Evolutionary conservation across 2,888 invertebrate genomes (phyloP).

Genomic region (Cryptophagus acutangulus): DNA sequence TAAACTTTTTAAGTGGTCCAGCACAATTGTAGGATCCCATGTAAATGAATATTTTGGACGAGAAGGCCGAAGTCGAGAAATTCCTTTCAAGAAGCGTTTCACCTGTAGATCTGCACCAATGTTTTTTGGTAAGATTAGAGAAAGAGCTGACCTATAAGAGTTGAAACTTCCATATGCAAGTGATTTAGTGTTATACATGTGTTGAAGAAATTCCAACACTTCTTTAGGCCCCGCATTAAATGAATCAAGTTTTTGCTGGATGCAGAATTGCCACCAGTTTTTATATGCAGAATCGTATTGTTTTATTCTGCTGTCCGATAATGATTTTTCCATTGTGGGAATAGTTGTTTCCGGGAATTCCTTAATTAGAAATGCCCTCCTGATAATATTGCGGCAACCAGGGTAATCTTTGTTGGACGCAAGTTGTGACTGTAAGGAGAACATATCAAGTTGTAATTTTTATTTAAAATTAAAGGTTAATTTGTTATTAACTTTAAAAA

Average conservation of each 20-base stretch:
- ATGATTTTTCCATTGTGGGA: background rate
- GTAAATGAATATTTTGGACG: too few species aligned
- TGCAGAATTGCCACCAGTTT: background rate
- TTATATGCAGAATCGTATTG: background rate
- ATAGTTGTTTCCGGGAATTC: too few species aligned
- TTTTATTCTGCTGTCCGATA: background rate
- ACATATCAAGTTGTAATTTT: slow-evolving; percentile 10
- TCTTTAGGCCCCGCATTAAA: too few species aligned
- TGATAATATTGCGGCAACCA: background rate
- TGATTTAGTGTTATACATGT: background rate
- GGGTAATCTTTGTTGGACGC: slow-evolving; percentile 20
- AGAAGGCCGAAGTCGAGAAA: background rate
- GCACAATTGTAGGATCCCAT: too few species aligned
- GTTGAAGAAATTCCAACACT: too few species aligned
- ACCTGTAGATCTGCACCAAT: background rate
- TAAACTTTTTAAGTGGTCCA: background rate
- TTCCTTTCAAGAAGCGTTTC: slow-evolving; percentile 1
- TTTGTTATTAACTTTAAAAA: slow-evolving; percentile 15
- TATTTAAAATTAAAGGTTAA: slow-evolving; percentile 13
- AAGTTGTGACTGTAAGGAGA: slow-evolving; percentile 22
- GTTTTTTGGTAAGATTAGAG: background rate
- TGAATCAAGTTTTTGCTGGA: background rate
- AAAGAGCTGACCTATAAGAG: slow-evolving; percentile 1
- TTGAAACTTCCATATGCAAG: slow-evolving; percentile 1
- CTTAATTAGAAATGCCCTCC: background rate